Base-by-base conservation (phyloP, 64 coral and sea anemone species). In the Stichodactyla helianthus region DNA sequence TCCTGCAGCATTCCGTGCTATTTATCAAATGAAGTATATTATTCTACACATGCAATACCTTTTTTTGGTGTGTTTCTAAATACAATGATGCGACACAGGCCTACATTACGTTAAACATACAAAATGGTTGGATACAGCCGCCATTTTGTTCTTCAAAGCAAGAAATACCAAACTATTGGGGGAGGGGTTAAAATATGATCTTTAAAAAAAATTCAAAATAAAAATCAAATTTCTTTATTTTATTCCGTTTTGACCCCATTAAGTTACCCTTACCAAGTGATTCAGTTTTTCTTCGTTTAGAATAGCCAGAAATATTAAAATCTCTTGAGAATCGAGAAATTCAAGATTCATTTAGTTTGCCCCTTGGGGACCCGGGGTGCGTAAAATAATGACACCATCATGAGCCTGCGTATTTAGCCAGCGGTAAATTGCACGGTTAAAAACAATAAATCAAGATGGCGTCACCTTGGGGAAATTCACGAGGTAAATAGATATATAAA, bases 401-500 rank as follows among this genome's bases (percentile, higher is more conserved):
- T 74, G 68, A 74, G 68, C 68, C 68, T 26, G 68, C 26, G 25
- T 84, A 81, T 8, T 81, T 13, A 8, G 25, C 26, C 50, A 81
- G 78, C 78, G 52, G 78, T 81, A 52, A 81, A 54, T 18, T 12
- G 52, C 78, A 18, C 15, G 76, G 52, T 51, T 16, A 81, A 81
- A 51, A 81, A 81, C 78, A 81, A 81, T 4, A 79, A 50, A 53
- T 52, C 78, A 81, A 81, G 50, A 81, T 81, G 78, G 78, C 78
- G 78, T 81, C 78, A 10, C 6, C 15, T 20, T 81, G 78, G 78
- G 78, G 78, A 12, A 81, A 54, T 53, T 52, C 50, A 20, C 9
- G 78, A 81, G 78, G 78, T 81, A 54, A 53, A 54, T 20, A 54
- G 19, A 81, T 52, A 76, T 81, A 13, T 11, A 74, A 74, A 74